Evolutionary conservation across 2,888 invertebrate genomes (phyloP), one percentile per base, ranked within the genome.

Genomic region (Rhabditophanes sp.): DNA sequence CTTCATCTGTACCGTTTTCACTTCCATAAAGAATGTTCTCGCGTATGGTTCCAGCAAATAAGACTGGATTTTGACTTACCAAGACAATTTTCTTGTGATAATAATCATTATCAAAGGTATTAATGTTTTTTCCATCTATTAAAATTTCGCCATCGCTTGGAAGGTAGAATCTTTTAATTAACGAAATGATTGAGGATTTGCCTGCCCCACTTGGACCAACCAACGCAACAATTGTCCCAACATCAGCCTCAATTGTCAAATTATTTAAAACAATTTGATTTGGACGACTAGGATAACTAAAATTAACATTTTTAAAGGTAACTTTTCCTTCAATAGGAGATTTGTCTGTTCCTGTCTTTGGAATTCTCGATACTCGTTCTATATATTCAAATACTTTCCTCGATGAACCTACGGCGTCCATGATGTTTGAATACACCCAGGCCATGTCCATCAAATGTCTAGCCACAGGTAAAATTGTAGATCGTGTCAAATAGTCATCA

Each of bases 281-380:
- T 20, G 75, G 74, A 11, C 84, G 74, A 0, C 79, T 78, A 1
- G 84, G 83, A 67, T 85, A 85, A 25, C 76, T 74, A 69, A 84
- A 84, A 71, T 66, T 80, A 0, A 83, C 75, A 17, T 75, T 69
- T 32, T 75, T 71, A 46, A 80, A 78, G 22, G 74, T 72, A 0
- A 83, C 76, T 53, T 76, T 73, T 4, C 82, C 82, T n/a, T 48
- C 38, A 8, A 59, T 41, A n/a, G n/a, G n/a, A n/a, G n/a, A n/a
- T n/a, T n/a, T n/a, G n/a, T n/a, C n/a, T 9, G 39, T 44, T 9
- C 57, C 56, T 27, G 46, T 41, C 32, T 53, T 48, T 5, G 28
- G 18, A 12, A 66, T 52, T 3, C 34, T 27, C 7, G 67, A 66
- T 31, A 51, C 40, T 23, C 66, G 46, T 43, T 66, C 61, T 33